A percentile compares a stretch with the other conserved stretches of the same genome.
Evolutionary conservation across 1,140 invertebrate species (phyloP).

Genomic region (Conopomorpha cramerella): DNA sequence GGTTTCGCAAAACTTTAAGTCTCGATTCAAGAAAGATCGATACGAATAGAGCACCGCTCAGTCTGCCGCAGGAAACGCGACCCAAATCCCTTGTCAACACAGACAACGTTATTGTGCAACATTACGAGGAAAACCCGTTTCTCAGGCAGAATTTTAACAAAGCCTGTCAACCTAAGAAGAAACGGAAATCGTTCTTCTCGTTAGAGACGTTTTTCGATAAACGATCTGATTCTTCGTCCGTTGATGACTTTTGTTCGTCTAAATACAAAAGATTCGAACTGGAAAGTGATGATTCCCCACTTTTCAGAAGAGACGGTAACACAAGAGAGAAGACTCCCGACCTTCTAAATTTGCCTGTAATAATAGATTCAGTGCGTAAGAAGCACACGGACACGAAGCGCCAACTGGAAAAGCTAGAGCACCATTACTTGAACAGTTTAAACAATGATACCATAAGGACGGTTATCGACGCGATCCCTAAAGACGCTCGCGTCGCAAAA

Average conservation of each 20-base stretch:
- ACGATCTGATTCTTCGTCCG: conserved; percentile 51
- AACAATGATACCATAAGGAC: conserved; percentile 20
- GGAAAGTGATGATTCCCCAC: conserved; percentile 52
- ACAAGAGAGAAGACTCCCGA: conserved; percentile 41
- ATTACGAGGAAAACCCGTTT: conserved; percentile 32
- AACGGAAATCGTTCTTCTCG: conserved; percentile 56
- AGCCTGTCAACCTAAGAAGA: conserved; percentile 40
- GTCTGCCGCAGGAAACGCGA: conserved; percentile 29
- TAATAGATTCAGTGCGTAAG: conserved; percentile 43
- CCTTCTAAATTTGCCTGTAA: conserved; percentile 45
- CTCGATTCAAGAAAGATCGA: conserved; percentile 48
- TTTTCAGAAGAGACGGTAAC: conserved; percentile 31
- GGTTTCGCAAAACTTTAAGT: conserved; percentile 54
- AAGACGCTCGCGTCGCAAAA: conserved; percentile 39
- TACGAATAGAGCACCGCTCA: conserved; percentile 33
- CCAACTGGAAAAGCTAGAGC: conserved; percentile 54
- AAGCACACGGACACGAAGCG: conserved; percentile 45
- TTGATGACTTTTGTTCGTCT: conserved; percentile 55
- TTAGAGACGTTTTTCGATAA: conserved; percentile 56
- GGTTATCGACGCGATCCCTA: conserved; percentile 47
- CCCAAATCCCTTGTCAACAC: conserved; percentile 52
- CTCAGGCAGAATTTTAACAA: conserved; percentile 36
- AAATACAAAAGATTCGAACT: conserved; percentile 57
- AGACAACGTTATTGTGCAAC: conserved; percentile 38
- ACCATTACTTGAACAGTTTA: conserved; percentile 50